These are phyloP conservation scores for Danio choprae DNA, from an alignment of 2,797 vertebrate species.

Conservation along the genomic window DNA sequence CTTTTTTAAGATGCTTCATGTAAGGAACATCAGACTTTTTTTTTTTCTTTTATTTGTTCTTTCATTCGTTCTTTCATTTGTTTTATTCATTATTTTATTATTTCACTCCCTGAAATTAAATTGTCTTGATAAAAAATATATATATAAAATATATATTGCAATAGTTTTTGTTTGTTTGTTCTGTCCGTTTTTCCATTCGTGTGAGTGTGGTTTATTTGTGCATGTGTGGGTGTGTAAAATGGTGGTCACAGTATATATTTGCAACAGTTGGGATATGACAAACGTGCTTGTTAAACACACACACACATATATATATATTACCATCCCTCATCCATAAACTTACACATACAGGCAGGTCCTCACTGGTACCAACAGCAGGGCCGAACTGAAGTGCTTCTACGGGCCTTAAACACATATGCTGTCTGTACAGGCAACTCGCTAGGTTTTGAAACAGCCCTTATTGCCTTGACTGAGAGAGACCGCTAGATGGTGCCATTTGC, in stretches of 20 bases:
- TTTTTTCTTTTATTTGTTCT: conserved; percentile 62
- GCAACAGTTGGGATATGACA: background rate
- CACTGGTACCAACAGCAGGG: background rate
- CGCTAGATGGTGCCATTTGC: conserved; percentile 21
- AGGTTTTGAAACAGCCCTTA: background rate
- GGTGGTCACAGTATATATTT: conserved; percentile 29
- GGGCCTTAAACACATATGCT: background rate
- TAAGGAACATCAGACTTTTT: conserved; percentile 65
- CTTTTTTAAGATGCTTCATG: conserved; percentile 69
- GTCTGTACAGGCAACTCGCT: background rate
- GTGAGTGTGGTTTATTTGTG: conserved; percentile 16
- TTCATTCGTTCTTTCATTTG: conserved; percentile 64
- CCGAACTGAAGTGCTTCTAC: conserved; percentile 9
- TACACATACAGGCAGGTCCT: background rate
- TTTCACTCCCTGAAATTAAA: conserved; percentile 68
- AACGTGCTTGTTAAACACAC: background rate
- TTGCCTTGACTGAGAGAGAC: conserved; percentile 28
- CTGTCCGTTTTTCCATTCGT: conserved; percentile 58
- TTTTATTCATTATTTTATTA: conserved; percentile 68
- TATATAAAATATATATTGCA: conserved; percentile 76
- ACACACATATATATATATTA: conserved; percentile 1
- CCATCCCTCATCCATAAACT: conserved; percentile 4
- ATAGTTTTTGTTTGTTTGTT: conserved; percentile 65
- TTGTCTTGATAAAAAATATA: conserved; percentile 76
- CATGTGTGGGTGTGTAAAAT: conserved; percentile 11